phyloP scores from a whole-genome alignment of 1,140 invertebrate species.

The Achroia grisella region DNA sequence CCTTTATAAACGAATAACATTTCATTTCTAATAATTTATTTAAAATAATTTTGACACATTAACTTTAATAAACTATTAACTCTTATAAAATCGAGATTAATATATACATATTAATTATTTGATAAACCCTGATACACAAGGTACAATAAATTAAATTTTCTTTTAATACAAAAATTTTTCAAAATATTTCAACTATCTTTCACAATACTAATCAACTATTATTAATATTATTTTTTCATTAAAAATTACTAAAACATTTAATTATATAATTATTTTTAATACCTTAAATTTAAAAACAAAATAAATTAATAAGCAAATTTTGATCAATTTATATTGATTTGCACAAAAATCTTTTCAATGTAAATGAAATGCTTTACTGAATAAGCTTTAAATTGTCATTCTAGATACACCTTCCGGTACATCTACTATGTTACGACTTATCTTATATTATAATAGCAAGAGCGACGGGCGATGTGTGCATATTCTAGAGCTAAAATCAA shows the following conservation, averaged over 20 bases:
- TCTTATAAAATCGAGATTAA: conserved; percentile 75
- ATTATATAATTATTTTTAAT: conserved; percentile 19
- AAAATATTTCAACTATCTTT: conserved; percentile 61
- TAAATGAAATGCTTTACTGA: conserved; percentile 75
- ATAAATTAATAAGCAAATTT: no score
- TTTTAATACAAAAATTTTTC: conserved; percentile 57
- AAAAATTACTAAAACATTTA: conserved; percentile 64
- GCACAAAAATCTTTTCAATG: conserved; percentile 68
- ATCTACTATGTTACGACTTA: conserved; percentile 84
- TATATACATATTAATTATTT: conserved; percentile 62
- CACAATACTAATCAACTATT: conserved; percentile 71
- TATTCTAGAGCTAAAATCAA: conserved; percentile 46
- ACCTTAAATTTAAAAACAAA: conserved; percentile 10
- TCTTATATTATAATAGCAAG: conserved; percentile 64
- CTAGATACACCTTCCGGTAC: conserved; percentile 80
- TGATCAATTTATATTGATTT: conserved; percentile 58
- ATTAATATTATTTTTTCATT: conserved; percentile 58
- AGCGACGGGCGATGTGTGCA: conserved; percentile 72
- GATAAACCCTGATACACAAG: conserved; percentile 80
- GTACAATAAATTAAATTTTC: conserved; percentile 75
- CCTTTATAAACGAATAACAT: conserved; percentile 76
- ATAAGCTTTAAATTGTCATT: conserved; percentile 74
- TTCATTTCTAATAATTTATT: conserved; percentile 75
- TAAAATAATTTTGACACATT: conserved; percentile 73
- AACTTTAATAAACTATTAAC: conserved; percentile 67